Conservation (phyloP, 2,888 invertebrate genomes). For the Dryococelus australis region DNA sequence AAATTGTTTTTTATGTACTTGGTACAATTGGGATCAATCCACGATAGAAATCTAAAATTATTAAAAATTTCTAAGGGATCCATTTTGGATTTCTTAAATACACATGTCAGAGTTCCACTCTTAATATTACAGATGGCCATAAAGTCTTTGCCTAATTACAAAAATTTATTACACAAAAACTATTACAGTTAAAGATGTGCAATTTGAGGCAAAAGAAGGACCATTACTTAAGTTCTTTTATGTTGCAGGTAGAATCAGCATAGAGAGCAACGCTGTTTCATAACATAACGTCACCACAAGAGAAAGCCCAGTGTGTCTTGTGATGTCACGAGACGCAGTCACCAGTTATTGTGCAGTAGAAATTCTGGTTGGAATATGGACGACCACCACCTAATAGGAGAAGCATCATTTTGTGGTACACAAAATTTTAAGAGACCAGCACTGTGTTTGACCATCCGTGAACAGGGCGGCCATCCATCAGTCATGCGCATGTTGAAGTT, state of each 20-base stretch:
- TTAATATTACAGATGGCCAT: too few relatives aligned
- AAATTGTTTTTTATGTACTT: too few relatives aligned
- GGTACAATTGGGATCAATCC: too few relatives aligned
- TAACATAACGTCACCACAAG: neutral
- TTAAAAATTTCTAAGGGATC: too few relatives aligned
- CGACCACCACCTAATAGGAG: neutral
- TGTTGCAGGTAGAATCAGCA: neutral
- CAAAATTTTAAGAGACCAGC: neutral
- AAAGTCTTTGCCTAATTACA: neutral
- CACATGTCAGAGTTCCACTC: too few relatives aligned
- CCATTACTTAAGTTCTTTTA: neutral
- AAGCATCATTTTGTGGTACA: slow-evolving; percentile 1
- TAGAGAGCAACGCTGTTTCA: neutral
- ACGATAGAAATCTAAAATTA: too few relatives aligned
- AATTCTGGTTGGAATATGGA: neutral
- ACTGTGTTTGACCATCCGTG: neutral
- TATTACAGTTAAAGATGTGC: neutral
- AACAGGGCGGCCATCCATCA: neutral
- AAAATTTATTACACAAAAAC: neutral
- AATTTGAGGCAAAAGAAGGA: neutral
- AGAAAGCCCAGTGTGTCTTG: neutral
- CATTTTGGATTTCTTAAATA: too few relatives aligned
- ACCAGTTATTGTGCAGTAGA: neutral
- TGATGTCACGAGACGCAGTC: neutral
- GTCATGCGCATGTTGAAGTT: neutral